Evolutionary conservation across 2,888 invertebrate species (phyloP), one percentile per base, ranked within the genome.

Genomic region (Willowsia nigromaculata): DNA sequence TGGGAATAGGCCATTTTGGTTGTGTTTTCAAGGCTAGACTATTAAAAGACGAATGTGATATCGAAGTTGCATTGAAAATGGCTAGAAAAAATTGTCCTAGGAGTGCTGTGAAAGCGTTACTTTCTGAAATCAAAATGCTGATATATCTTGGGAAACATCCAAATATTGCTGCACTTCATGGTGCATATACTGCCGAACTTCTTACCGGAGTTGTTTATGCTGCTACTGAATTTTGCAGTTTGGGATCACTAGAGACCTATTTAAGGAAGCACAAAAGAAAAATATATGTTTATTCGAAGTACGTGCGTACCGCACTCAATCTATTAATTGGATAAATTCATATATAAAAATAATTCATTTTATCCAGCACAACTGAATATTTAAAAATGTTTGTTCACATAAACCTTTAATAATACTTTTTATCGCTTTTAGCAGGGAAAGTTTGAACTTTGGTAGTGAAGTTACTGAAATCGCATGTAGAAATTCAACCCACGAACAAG

Each of bases 121-220:
- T 90, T 7, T 83, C 90, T 9, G 90, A 90, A 68, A 90, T 90
- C 22, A 90, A 90, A 80, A 84, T 88, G 9, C 30, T 90, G 50
- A 87, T 74, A 30, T 90, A 87, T 56, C 22, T 87, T 9, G 90
- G 90, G 33, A 90, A 82, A n/a, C 90, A 90, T 18, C 65, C 68
- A 0, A 82, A 87, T 13, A 88, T 90, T 47, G 87, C 84, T 0
- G 53, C 68, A 1, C 59, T 90, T 22, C 37, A 47, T 59, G 90
- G 90, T 43, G 87, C 90, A 11, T 90, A 85, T 33, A 90, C 90
- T 0, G 87, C 43, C 1, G 87, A 88, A 62, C 53, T 90, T 22
- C 13, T 18, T 22, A 83, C 78, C n/a, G 87, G 87, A 30, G 15
- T 80, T 7, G 86, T 86, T 13, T 86, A 86, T n/a, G 86, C 80